Conservation (phyloP, 35 echinoderm and acorn worm species). For the Stichopus chloronotus region DNA sequence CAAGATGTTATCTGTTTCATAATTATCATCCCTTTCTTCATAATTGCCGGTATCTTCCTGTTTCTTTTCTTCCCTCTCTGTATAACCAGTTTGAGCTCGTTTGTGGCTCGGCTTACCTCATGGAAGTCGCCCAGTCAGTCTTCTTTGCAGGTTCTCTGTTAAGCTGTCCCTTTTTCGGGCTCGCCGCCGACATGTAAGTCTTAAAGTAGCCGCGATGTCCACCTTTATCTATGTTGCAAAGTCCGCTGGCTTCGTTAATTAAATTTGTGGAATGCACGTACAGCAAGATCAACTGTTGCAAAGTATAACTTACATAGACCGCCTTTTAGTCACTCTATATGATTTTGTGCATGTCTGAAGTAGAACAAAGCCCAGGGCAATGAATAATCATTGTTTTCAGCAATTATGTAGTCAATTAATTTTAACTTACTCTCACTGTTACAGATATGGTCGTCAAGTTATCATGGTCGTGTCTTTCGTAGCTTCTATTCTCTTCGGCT, state of each 20-base stretch:
- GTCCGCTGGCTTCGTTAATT: background rate
- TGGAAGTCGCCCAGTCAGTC: background rate
- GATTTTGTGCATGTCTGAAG: background rate
- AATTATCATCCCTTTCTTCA: too few relatives aligned
- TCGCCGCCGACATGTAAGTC: background rate
- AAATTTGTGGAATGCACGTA: background rate
- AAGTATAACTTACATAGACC: background rate
- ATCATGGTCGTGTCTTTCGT: background rate
- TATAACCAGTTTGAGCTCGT: background rate
- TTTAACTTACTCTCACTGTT: background rate
- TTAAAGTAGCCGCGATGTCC: background rate
- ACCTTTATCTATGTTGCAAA: background rate
- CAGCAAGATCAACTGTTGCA: background rate
- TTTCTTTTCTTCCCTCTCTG: background rate
- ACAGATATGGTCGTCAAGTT: background rate
- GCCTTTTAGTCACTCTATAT: background rate
- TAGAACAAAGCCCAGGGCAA: background rate
- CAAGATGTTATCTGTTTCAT: too few relatives aligned
- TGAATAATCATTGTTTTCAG: background rate
- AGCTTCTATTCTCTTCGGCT: background rate
- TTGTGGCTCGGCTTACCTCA: slow-evolving; percentile 6
- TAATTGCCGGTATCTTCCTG: too few relatives aligned
- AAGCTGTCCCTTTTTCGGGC: background rate
- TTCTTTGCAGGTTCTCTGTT: slow-evolving; percentile 7
- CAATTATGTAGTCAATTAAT: background rate